Conservation (phyloP, 2,888 invertebrate species). For the Agrypnus murinus region DNA sequence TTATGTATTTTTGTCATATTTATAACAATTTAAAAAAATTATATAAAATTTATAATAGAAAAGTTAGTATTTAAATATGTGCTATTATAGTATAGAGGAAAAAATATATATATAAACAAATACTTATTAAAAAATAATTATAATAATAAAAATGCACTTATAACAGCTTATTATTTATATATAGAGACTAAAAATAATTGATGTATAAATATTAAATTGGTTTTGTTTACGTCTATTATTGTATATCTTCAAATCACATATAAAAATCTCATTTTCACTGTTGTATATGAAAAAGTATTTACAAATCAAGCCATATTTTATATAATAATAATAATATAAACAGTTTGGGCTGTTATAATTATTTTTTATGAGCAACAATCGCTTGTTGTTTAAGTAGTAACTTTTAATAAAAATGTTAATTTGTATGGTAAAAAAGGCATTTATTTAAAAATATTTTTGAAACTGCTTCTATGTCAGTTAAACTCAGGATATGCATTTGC, state of each 20-base stretch:
- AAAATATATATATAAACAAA: slow-evolving; percentile 35
- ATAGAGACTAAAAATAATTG: slow-evolving; percentile 35
- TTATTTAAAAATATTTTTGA: no score
- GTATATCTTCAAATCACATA: slow-evolving; percentile 47
- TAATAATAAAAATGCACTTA: slow-evolving; percentile 44
- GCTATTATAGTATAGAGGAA: slow-evolving; percentile 21
- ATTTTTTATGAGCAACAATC: no score
- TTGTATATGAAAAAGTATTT: slow-evolving; percentile 41
- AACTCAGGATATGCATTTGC: no score
- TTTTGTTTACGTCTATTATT: slow-evolving; percentile 40
- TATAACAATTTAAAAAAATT: slow-evolving; percentile 18
- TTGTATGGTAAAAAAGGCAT: no score
- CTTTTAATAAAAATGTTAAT: no score
- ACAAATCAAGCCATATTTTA: slow-evolving; percentile 38
- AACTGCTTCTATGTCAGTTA: no score
- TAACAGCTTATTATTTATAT: no score
- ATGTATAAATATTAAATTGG: slow-evolving; percentile 38
- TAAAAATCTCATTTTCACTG: slow-evolving; percentile 36
- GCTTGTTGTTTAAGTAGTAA: no score
- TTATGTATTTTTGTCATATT: slow-evolving; percentile 18
- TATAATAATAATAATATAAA: neutral
- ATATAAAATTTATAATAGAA: slow-evolving; percentile 8
- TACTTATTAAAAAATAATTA: slow-evolving; percentile 27
- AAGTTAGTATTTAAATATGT: slow-evolving; percentile 21
- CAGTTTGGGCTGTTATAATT: neutral